These are phyloP conservation scores for Pantherophis alleghaniensis DNA, from an alignment of 2,797 vertebrate genomes.

Conservation along the genomic window DNA sequence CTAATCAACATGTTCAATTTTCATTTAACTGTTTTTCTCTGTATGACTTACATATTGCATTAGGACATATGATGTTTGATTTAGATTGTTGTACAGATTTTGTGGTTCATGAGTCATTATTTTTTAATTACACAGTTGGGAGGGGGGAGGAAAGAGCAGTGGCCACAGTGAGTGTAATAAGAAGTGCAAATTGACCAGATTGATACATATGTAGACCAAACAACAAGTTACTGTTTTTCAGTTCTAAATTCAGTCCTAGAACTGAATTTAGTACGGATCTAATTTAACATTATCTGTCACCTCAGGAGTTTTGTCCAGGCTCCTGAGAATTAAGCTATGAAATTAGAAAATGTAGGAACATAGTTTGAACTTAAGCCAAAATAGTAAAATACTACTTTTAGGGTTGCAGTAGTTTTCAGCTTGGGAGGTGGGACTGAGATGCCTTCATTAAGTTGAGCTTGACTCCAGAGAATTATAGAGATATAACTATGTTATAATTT, in stretches of 20 bases:
- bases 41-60: not conserved
- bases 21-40: not conserved
- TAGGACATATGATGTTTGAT: not conserved
- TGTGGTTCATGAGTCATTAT: not conserved
- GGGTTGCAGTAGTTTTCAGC: not conserved
- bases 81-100: not conserved
- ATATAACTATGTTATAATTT: not conserved
- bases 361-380: not conserved
- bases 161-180: not conserved
- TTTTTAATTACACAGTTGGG: not conserved
- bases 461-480: not conserved
- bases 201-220: not conserved
- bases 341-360: not conserved
- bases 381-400: not conserved
- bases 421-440: not conserved
- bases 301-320: not conserved
- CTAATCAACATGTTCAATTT: not conserved
- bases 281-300: not conserved
- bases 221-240: not conserved
- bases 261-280: too few species aligned
- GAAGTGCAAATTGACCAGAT: not conserved
- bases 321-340: too few species aligned
- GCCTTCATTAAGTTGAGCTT: not conserved
- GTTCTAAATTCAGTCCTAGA: not conserved
- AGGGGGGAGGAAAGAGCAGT: not conserved